Evolutionary conservation across 2,113 vertebrate genomes (phyloP).

Genomic region (Cavia aperea): DNA sequence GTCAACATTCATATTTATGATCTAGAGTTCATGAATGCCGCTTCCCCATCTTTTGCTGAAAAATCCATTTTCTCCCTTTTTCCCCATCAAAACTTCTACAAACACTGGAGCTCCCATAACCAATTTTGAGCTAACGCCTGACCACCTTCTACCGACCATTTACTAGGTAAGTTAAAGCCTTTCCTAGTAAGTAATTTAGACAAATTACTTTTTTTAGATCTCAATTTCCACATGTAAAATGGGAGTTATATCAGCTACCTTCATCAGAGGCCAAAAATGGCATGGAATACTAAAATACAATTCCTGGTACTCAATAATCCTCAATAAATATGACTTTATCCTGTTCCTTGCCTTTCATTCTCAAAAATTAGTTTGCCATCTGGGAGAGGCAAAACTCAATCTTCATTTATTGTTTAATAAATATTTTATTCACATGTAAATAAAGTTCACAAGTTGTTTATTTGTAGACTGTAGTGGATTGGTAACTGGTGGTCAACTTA

Average conservation of each 20-base stretch:
- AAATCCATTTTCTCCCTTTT: neutral
- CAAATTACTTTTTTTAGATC: neutral
- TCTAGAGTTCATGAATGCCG: neutral
- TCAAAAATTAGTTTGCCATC: neutral
- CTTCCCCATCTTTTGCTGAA: neutral
- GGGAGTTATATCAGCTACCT: neutral
- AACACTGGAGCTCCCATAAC: neutral
- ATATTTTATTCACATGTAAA: neutral
- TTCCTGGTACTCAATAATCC: neutral
- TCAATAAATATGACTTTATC: neutral
- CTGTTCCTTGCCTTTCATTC: neutral
- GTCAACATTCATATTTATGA: neutral
- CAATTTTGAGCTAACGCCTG: neutral
- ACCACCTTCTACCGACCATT: neutral
- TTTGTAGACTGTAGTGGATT: no score
- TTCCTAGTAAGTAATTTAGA: neutral
- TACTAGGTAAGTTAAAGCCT: neutral
- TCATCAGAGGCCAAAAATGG: neutral
- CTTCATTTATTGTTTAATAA: neutral
- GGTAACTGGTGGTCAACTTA: no score
- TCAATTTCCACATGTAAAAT: neutral
- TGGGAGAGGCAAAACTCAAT: neutral
- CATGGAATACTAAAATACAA: neutral
- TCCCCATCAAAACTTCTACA: neutral
- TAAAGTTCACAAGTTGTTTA: neutral